Conservation (phyloP, 2,888 invertebrate genomes). For the Xestia rhomboidea region DNA sequence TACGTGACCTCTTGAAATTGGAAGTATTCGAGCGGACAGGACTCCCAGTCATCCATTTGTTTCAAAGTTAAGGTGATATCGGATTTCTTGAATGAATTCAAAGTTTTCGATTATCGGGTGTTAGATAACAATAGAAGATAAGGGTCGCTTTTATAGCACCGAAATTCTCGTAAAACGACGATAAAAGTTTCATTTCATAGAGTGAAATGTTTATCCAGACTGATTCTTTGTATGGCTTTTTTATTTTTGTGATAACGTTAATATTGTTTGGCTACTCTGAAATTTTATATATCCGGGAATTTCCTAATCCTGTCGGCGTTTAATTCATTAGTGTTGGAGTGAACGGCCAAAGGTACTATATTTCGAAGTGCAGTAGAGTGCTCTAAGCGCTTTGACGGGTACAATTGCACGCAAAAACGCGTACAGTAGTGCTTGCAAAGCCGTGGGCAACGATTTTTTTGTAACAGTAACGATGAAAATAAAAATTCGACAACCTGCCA, state of each 20-base stretch:
- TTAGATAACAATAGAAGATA: slow-evolving; percentile 78
- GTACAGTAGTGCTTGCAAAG: slow-evolving; percentile 44
- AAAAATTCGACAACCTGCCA: slow-evolving; percentile 44
- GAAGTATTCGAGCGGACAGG: slow-evolving; percentile 73
- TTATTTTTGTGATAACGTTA: slow-evolving; percentile 59
- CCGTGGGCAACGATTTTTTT: slow-evolving; percentile 46
- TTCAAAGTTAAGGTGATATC: slow-evolving; percentile 76
- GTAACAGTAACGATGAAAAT: slow-evolving; percentile 51
- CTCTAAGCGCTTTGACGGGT: slow-evolving; percentile 47
- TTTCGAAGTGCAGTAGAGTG: slow-evolving; percentile 25
- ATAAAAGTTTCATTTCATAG: slow-evolving; percentile 73
- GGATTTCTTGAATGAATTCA: slow-evolving; percentile 76
- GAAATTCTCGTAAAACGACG: slow-evolving; percentile 74
- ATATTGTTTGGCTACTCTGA: slow-evolving; percentile 39
- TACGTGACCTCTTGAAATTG: slow-evolving; percentile 83
- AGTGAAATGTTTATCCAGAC: slow-evolving; percentile 65
- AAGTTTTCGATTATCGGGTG: slow-evolving; percentile 74
- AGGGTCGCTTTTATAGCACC: slow-evolving; percentile 77
- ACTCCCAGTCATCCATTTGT: slow-evolving; percentile 75
- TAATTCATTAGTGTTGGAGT: slow-evolving; percentile 27
- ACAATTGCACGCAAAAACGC: slow-evolving; percentile 49
- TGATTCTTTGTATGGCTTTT: slow-evolving; percentile 59
- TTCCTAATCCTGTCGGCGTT: slow-evolving; percentile 10
- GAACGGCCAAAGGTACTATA: slow-evolving; percentile 14
- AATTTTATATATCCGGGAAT: slow-evolving; percentile 25